phyloP scores from a whole-genome alignment of 2,113 vertebrate species.

The Solea senegalensis region DNA sequence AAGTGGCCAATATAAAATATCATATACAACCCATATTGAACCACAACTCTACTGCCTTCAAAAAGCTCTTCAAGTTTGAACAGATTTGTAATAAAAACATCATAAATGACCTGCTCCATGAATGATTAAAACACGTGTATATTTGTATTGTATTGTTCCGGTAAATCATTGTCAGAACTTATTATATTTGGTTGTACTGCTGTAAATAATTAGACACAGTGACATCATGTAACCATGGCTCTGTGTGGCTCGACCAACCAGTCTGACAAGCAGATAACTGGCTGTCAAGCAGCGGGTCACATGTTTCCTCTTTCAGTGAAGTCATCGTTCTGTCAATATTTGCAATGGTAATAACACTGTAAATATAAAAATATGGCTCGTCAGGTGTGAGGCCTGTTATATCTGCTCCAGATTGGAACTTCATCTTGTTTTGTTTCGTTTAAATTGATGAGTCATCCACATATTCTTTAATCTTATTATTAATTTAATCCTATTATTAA shows the following conservation, averaged over 20 bases:
- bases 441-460: background rate
- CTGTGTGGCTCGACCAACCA: constrained; percentile 58
- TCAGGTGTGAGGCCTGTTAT: constrained; percentile 28
- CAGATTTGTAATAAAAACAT: too few relatives aligned
- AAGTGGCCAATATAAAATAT: too few relatives aligned
- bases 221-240: constrained; percentile 56
- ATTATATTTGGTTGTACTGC: constrained; percentile 5
- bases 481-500: too few relatives aligned
- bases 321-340: constrained; percentile 79
- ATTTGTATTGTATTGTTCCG: background rate
- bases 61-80: too few relatives aligned
- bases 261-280: constrained; percentile 66
- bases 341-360: constrained; percentile 72
- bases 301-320: constrained; percentile 78
- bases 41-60: too few relatives aligned
- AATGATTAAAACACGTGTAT: background rate
- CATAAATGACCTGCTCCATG: background rate
- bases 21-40: too few relatives aligned
- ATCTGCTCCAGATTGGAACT: background rate
- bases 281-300: constrained; percentile 58
- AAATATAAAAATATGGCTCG: constrained; percentile 61
- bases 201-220: constrained; percentile 45
- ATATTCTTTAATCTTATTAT: too few relatives aligned
- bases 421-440: background rate
- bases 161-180: constrained; percentile 47